phyloP scores from a whole-genome alignment of 2,113 vertebrate species.

The Etheostoma spectabile region DNA sequence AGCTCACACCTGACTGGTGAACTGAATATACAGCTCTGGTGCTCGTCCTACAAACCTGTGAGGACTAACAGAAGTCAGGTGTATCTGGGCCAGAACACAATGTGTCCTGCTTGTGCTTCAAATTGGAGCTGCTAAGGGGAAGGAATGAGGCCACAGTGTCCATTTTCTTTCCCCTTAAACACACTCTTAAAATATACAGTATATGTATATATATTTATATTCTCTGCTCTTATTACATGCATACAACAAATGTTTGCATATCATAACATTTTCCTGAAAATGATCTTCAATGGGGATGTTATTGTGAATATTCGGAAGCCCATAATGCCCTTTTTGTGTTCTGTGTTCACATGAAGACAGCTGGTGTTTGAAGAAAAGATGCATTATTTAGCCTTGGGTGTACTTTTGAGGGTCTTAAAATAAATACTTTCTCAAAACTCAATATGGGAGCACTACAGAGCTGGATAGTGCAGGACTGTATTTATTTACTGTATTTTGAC shows the following conservation, averaged over 20 bases:
- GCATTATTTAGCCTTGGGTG: slow-evolving; percentile 59
- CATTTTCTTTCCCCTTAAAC: slow-evolving; percentile 48
- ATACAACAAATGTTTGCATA: not conserved
- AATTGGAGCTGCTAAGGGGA: slow-evolving; percentile 35
- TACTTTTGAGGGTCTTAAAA: slow-evolving; percentile 47
- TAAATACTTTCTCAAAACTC: slow-evolving; percentile 17
- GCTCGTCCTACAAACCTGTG: slow-evolving; percentile 67
- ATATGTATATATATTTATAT: too few species aligned
- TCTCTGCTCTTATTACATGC: not conserved
- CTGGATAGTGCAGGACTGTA: not conserved
- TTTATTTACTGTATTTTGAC: slow-evolving; percentile 35
- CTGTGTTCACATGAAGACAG: slow-evolving; percentile 29
- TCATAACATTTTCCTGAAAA: slow-evolving; percentile 17
- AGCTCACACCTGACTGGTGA: slow-evolving; percentile 41
- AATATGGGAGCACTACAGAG: not conserved
- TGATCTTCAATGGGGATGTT: not conserved
- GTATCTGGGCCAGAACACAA: slow-evolving; percentile 67
- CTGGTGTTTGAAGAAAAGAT: slow-evolving; percentile 42
- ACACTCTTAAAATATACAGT: not conserved
- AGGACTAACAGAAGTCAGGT: slow-evolving; percentile 68
- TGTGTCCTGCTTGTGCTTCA: slow-evolving; percentile 28
- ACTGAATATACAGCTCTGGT: slow-evolving; percentile 29
- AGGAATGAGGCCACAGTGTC: slow-evolving; percentile 63
- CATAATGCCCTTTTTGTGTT: not conserved
- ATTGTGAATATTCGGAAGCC: slow-evolving; percentile 9